Conservation (phyloP, 2,113 vertebrate species). For the Epinephelus moara region DNA sequence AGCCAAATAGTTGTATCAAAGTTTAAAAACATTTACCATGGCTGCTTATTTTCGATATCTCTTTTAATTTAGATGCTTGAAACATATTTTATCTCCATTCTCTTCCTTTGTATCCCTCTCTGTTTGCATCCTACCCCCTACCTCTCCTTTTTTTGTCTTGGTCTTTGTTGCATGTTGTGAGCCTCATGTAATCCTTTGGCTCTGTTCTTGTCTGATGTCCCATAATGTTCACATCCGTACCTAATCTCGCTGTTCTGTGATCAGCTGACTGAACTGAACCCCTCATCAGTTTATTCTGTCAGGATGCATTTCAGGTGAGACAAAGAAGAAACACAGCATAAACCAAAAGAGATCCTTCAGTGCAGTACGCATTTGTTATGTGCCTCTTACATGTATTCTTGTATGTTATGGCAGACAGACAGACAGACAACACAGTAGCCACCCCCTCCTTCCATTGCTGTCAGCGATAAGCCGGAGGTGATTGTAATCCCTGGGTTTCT, state of each 20-base stretch:
- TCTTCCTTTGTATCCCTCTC: conserved; percentile 1
- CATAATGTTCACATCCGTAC: conserved; percentile 46
- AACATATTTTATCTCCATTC: not conserved
- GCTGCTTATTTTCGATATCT: not conserved
- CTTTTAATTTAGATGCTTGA: not conserved
- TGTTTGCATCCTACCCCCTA: not conserved
- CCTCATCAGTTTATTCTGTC: conserved; percentile 46
- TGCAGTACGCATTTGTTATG: not conserved
- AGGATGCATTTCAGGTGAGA: conserved; percentile 21
- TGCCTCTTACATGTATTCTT: not conserved
- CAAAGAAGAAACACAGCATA: not conserved
- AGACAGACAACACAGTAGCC: not conserved
- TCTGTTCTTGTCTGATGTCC: conserved; percentile 63
- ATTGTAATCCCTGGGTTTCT: conserved; percentile 69
- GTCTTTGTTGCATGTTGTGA: conserved; percentile 42
- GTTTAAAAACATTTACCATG: not conserved
- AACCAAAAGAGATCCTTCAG: not conserved
- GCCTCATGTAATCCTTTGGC: conserved; percentile 60
- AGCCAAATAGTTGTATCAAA: conserved; percentile 21
- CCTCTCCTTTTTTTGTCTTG: conserved; percentile 11
- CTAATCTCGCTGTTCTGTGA: conserved; percentile 65
- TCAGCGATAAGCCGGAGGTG: conserved; percentile 45
- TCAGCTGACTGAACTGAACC: conserved; percentile 60
- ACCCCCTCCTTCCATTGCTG: conserved; percentile 34
- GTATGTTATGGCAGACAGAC: not conserved